Evolutionary conservation across 2,888 invertebrate genomes (phyloP).

Genomic region (Pharmacophagus antenor): DNA sequence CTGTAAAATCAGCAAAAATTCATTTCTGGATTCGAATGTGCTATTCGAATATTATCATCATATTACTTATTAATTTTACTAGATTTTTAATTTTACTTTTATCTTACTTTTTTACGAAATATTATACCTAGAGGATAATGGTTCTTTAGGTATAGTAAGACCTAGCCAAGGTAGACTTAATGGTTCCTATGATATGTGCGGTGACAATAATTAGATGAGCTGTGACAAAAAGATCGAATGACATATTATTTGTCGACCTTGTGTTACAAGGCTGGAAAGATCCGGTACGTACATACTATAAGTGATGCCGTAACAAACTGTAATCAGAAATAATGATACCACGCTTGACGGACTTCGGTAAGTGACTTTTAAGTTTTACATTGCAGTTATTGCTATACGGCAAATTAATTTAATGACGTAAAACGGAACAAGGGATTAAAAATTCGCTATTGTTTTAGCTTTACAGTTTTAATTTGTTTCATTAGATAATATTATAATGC

Average conservation of each 20-base stretch:
- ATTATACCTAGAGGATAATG: too few relatives aligned
- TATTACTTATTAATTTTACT: too few relatives aligned
- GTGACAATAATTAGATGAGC: background rate
- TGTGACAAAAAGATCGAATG: slow-evolving; percentile 2
- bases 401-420: background rate
- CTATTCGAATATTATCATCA: too few relatives aligned
- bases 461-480: background rate
- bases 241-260: slow-evolving; percentile 12
- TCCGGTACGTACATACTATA: background rate
- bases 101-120: too few relatives aligned
- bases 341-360: slow-evolving; percentile 8
- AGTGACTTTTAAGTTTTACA: slow-evolving; percentile 5
- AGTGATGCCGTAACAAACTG: slow-evolving; percentile 19
- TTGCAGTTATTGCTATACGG: background rate
- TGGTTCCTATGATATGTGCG: background rate
- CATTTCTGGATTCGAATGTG: background rate
- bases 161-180: background rate
- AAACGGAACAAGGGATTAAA: background rate
- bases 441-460: background rate
- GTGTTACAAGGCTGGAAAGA: background rate
- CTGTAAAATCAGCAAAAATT: background rate
- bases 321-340: slow-evolving; percentile 24
- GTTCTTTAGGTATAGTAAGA: too few relatives aligned
- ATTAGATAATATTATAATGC: background rate
- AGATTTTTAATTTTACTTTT: too few relatives aligned